A percentile compares a stretch with the other conserved stretches of the same genome.
Evolutionary conservation across 2,797 vertebrate genomes (phyloP).

Genomic region (Steatocranus sp.): DNA sequence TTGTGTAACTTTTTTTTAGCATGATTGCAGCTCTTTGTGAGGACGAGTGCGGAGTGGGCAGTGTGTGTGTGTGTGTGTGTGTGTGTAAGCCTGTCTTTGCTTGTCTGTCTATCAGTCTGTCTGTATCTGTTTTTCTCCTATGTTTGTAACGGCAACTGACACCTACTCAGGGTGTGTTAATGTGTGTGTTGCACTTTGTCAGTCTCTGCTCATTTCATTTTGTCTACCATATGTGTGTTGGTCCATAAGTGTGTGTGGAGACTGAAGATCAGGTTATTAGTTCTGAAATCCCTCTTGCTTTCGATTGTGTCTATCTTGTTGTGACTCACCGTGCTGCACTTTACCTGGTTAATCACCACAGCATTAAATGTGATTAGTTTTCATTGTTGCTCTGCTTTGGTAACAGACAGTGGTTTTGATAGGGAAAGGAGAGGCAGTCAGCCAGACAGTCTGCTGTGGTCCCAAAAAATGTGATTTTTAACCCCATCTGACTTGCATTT

Average conservation of each 20-base stretch:
- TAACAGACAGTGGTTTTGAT: conserved; percentile 54
- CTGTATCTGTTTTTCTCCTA: conserved; percentile 3
- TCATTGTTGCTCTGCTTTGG: conserved; percentile 44
- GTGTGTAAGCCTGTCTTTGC: not conserved
- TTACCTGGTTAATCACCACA: conserved; percentile 14
- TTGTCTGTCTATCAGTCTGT: not conserved
- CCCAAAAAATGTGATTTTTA: conserved; percentile 12
- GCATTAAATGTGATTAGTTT: conserved; percentile 53
- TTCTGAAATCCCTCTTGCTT: conserved; percentile 43
- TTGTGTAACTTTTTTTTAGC: not conserved
- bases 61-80: not conserved
- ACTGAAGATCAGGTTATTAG: conserved; percentile 29
- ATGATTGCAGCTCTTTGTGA: not conserved
- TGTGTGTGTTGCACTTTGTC: conserved; percentile 11
- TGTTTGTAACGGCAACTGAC: conserved; percentile 21
- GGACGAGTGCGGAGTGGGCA: not conserved
- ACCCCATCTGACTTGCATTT: conserved; percentile 12
- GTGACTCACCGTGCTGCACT: conserved; percentile 46
- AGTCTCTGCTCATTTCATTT: conserved; percentile 20
- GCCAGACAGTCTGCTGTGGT: conserved; percentile 32
- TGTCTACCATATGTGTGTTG: not conserved
- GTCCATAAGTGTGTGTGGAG: conserved; percentile 14
- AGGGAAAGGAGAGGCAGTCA: conserved; percentile 64
- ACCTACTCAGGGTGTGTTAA: conserved; percentile 54
- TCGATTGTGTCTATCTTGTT: conserved; percentile 62